Conservation (phyloP, 2,888 invertebrate species). For the Tipula helvola region DNA sequence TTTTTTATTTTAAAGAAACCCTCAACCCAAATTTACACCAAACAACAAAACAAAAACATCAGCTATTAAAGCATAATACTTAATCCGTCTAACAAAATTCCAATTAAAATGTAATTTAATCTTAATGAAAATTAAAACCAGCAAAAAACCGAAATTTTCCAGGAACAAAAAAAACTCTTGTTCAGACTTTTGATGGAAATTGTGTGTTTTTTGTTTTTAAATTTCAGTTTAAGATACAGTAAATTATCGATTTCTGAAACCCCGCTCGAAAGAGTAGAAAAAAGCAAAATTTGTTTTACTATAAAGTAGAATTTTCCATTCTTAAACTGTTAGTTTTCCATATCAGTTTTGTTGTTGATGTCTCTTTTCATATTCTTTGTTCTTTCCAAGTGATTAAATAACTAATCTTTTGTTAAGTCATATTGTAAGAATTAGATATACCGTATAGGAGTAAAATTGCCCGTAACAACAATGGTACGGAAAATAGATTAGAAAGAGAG, state of each 20-base stretch:
- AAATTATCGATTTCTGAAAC: background rate
- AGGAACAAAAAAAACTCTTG: background rate
- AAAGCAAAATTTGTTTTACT: background rate
- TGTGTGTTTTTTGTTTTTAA: background rate
- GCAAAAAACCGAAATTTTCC: background rate
- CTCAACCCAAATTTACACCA: background rate
- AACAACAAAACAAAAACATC: background rate
- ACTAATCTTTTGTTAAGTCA: constrained; percentile 4
- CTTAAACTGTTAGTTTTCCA: background rate
- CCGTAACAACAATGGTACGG: background rate
- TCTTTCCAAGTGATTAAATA: background rate
- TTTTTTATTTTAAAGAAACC: background rate
- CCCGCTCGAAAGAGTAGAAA: background rate
- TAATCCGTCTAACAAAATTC: background rate
- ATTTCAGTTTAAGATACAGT: background rate
- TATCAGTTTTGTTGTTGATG: background rate
- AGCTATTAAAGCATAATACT: background rate
- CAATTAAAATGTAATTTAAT: background rate
- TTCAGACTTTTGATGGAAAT: background rate
- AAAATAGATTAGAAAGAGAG: background rate
- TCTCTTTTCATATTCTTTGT: background rate
- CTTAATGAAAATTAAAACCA: background rate
- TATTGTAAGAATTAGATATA: background rate
- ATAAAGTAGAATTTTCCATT: background rate
- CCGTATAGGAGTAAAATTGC: background rate